phyloP scores from a whole-genome alignment of 2,113 vertebrate genomes.

The Laterallus jamaicensis region DNA sequence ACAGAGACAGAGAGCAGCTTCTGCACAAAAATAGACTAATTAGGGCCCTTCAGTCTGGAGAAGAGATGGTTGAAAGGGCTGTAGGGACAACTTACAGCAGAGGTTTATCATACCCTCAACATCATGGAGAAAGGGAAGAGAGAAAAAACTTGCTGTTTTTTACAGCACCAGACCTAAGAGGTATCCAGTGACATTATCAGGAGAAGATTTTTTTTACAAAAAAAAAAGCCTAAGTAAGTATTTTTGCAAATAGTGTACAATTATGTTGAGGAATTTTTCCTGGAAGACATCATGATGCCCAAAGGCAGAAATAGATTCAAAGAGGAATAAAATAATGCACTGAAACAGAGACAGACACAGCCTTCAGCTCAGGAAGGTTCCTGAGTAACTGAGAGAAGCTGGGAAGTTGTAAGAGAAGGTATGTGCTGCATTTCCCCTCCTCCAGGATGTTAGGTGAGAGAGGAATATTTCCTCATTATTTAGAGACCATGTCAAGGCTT shows the following conservation, averaged over 20 bases:
- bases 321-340: not conserved
- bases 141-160: not conserved
- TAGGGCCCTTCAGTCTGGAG: not conserved
- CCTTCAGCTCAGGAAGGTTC: not conserved
- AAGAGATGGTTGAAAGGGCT: not conserved
- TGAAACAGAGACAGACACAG: not conserved
- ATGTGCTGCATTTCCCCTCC: not conserved
- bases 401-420: not conserved
- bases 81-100: not conserved
- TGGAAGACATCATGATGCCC: not conserved
- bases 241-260: not conserved
- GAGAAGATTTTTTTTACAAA: not conserved
- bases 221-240: not conserved
- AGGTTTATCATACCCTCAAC: not conserved
- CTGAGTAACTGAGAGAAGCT: not conserved
- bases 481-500: not conserved
- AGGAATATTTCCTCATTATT: not conserved
- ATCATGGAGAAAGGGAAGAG: rapidly evolving
- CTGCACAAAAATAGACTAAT: not conserved
- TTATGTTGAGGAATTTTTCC: not conserved
- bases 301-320: not conserved
- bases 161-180: not conserved
- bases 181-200: not conserved
- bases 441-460: not conserved
- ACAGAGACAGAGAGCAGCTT: not conserved